Evolutionary conservation across 2,797 vertebrate species (phyloP).

Genomic region (Dromococcyx pavoninus): DNA sequence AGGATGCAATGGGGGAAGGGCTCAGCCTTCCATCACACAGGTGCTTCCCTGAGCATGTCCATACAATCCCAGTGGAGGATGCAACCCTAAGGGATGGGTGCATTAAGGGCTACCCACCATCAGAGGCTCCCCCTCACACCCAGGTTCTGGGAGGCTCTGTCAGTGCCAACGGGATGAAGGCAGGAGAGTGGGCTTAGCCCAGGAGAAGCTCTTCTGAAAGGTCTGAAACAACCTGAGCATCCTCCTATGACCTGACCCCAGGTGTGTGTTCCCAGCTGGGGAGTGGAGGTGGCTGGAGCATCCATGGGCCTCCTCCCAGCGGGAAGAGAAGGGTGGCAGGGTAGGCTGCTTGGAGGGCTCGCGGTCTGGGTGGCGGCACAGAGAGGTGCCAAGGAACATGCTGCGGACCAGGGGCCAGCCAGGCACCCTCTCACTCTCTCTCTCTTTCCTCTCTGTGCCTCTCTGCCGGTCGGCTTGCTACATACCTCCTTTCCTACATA

Average conservation of each 20-base stretch:
- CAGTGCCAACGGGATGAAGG: background rate
- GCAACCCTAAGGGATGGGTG: background rate
- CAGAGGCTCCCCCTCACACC: background rate
- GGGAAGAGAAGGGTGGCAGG: background rate
- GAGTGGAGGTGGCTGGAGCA: rapidly evolving
- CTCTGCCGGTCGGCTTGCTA: conserved; percentile 84
- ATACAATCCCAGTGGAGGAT: rapidly evolving
- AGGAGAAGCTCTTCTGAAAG: conserved; percentile 52
- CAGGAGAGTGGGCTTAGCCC: background rate
- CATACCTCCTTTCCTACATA: conserved; percentile 99
- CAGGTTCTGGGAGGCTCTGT: background rate
- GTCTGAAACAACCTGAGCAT: background rate
- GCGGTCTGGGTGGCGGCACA: background rate
- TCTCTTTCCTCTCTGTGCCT: conserved; percentile 81
- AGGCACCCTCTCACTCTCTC: conserved; percentile 71
- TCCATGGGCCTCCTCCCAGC: background rate
- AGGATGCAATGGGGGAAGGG: background rate
- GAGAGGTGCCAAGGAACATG: conserved; percentile 47
- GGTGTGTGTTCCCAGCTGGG: background rate
- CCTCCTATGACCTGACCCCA: background rate
- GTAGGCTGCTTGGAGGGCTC: background rate
- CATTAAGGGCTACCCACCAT: background rate
- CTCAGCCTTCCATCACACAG: background rate
- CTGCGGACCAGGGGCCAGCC: background rate
- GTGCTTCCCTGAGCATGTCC: background rate